phyloP scores from a whole-genome alignment of 2,888 invertebrate species.

The Operophtera brumata region DNA sequence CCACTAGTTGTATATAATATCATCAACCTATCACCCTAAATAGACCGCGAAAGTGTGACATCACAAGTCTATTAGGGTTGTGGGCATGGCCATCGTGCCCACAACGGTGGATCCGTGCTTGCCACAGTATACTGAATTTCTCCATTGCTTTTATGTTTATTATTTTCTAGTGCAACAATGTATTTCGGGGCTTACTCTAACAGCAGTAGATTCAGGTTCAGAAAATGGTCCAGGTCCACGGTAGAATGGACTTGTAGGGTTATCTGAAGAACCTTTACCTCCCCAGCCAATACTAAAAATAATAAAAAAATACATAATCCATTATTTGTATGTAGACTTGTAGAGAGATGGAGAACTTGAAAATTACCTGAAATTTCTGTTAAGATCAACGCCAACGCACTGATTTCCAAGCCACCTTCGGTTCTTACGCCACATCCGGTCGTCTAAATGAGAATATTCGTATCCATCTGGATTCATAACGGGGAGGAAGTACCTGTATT shows the following conservation, averaged over 20 bases:
- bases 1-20: too few species aligned
- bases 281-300: slow-evolving; percentile 61
- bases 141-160: too few species aligned
- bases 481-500: slow-evolving; percentile 83
- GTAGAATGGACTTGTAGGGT: slow-evolving; percentile 55
- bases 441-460: slow-evolving; percentile 88
- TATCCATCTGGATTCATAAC: slow-evolving; percentile 93
- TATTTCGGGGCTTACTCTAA: slow-evolving; percentile 47
- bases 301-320: neutral
- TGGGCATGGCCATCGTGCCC: too few species aligned
- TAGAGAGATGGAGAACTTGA: neutral
- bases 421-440: slow-evolving; percentile 92
- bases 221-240: slow-evolving; percentile 63
- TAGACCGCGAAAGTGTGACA: too few species aligned
- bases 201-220: slow-evolving; percentile 64
- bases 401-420: slow-evolving; percentile 68
- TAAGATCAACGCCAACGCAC: slow-evolving; percentile 88
- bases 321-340: too few species aligned
- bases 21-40: too few species aligned
- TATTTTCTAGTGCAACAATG: too few species aligned
- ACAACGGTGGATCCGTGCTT: too few species aligned
- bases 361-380: slow-evolving; percentile 90
- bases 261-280: slow-evolving; percentile 60
- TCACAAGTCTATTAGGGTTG: too few species aligned
- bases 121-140: too few species aligned